phyloP scores from a whole-genome alignment of 2,113 vertebrate species.

The human region GRCh38 chrX:11570501-11571000 shows the following conservation, averaged over 20 bases:
- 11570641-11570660: background rate
- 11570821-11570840: background rate
- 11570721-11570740: background rate
- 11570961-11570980: background rate
- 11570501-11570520: background rate
- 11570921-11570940: background rate
- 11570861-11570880: background rate
- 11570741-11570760: constrained; percentile 27
- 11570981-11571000: background rate
- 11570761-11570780: constrained; percentile 13
- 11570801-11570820: background rate
- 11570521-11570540: background rate
- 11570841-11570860: background rate
- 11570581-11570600: background rate
- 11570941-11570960: background rate
- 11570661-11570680: background rate
- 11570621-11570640: background rate
- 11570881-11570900: background rate
- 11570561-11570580: background rate
- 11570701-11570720: constrained; percentile 44
- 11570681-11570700: background rate
- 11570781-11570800: background rate
- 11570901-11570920: background rate
- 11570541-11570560: background rate
- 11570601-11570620: background rate